Evolutionary conservation across 2,888 invertebrate genomes (phyloP), one percentile per base, ranked within the genome.

Genomic region (Cerceris ruficornis): DNA sequence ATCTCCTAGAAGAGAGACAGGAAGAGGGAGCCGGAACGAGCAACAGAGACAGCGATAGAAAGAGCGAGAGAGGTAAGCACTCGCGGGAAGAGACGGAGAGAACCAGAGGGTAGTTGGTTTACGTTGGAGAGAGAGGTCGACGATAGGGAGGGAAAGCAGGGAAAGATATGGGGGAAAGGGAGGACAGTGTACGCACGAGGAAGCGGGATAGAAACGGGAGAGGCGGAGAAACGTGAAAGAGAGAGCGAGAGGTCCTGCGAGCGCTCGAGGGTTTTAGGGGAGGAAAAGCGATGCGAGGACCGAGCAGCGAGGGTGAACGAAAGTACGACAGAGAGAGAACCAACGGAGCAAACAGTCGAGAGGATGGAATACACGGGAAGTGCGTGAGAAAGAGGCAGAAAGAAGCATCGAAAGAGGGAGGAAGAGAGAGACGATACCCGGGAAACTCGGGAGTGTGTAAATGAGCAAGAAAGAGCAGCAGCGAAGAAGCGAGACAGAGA

Each of bases 41-140:
- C 28, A 28, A 39, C 4, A 65, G 17, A 65, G 57, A 65, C 14
- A 46, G 9, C 8, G 49, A 61, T 14, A 42, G 50, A 65, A 14
- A 17, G 6, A 13, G 42, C 8, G 14, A 17, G 17, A 15, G 11
- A 13, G 49, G 11, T 11, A 28, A 58, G 11, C 1, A 68, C 46
- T 60, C 15, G 0, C 0, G 4, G 11, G 46, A 49, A 42, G 17
- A 15, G n/a, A 58, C 50, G 4, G 28, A 28, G 28, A 28, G 28
- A 28, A 28, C 2, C 28, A 28, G 28, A 28, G 28, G 28, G 28
- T 28, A 28, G 28, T 28, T 28, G 28, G 28, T 28, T 28, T 4
- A 28, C 28, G 28, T 28, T 28, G 28, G 28, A 28, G 28, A 28
- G 28, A 28, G 28, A 28, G 4, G 4, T 28, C 28, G 4, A 28